Conservation (phyloP, 2,113 vertebrate genomes). For the Sterna hirundo region DNA sequence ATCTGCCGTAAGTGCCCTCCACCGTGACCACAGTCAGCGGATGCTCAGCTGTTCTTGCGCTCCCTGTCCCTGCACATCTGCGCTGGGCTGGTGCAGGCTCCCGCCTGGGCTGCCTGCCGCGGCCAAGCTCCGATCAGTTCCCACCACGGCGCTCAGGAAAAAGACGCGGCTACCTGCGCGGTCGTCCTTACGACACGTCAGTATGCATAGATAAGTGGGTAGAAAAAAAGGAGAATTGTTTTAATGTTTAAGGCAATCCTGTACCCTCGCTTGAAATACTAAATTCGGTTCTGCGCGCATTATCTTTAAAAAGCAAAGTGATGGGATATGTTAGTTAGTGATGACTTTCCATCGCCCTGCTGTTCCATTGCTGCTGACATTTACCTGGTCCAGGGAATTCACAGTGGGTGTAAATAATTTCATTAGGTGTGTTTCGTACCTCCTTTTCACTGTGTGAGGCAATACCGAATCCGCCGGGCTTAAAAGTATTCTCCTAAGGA, state of each 20-base stretch:
- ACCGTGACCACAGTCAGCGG: neutral
- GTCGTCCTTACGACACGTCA: neutral
- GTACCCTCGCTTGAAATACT: neutral
- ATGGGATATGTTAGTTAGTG: neutral
- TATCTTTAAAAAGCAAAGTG: neutral
- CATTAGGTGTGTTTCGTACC: neutral
- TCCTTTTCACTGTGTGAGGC: neutral
- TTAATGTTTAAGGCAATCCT: neutral
- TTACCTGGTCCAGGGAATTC: neutral
- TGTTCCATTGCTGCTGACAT: neutral
- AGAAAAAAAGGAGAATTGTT: neutral
- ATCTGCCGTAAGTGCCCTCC: neutral
- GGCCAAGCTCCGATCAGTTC: neutral
- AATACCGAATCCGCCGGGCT: neutral
- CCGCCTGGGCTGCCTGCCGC: neutral
- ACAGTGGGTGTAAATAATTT: neutral
- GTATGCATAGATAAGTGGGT: neutral
- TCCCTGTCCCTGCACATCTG: neutral
- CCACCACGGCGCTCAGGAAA: neutral
- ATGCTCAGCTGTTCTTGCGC: neutral
- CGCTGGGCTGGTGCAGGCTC: neutral
- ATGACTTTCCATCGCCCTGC: neutral
- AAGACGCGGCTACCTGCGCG: neutral
- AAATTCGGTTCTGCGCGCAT: accelerated
- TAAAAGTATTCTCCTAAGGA: neutral